Percentiles rank a stretch among this genome's conserved stretches.
These are phyloP conservation scores for Eutolmus rufibarbis DNA, from an alignment of 2,888 invertebrate genomes.

Conservation along the genomic window DNA sequence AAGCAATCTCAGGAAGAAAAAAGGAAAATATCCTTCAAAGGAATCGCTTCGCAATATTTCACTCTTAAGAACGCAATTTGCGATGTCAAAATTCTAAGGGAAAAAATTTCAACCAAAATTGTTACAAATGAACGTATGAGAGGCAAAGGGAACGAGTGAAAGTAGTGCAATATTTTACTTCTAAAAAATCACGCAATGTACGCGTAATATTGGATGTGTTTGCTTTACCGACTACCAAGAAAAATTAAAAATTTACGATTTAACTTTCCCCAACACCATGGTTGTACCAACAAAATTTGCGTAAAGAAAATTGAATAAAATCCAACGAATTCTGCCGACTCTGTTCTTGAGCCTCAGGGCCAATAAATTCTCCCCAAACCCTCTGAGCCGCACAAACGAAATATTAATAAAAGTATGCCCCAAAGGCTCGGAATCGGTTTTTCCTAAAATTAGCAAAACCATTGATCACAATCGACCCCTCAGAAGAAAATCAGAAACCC, in stretches of 20 bases:
- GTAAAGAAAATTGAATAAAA: not conserved
- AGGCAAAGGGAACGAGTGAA: not conserved
- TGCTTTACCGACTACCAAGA: not conserved
- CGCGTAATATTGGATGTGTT: not conserved
- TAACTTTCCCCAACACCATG: not conserved
- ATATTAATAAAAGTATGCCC: not conserved
- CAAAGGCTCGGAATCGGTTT: not conserved
- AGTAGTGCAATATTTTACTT: not conserved
- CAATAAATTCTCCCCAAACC: not conserved
- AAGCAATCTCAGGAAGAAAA: not conserved
- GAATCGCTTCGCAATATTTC: not conserved
- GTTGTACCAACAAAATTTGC: not conserved
- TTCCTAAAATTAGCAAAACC: not conserved
- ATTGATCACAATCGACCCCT: not conserved
- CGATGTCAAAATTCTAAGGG: not conserved
- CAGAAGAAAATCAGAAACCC: not conserved
- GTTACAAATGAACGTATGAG: not conserved
- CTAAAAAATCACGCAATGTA: not conserved
- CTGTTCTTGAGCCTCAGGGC: not conserved
- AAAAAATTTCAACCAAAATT: not conserved
- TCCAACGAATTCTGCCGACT: not conserved
- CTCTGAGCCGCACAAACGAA: not conserved
- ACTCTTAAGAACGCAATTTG: conserved; percentile 3
- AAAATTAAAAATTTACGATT: conserved; percentile 22
- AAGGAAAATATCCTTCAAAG: not conserved